Evolutionary conservation across 2,797 vertebrate genomes (phyloP).

Genomic region (Peromyscus nudipes): DNA sequence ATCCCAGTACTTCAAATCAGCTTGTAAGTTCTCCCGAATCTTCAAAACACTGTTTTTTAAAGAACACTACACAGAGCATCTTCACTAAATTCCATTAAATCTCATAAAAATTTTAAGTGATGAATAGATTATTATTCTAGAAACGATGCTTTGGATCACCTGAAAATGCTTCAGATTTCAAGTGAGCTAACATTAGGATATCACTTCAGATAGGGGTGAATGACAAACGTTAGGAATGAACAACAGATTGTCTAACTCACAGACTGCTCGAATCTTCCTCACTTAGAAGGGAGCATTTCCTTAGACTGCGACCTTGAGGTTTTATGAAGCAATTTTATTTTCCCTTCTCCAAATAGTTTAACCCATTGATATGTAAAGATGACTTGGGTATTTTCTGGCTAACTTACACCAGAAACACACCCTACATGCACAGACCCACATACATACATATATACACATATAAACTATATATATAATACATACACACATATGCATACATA

Average conservation of each 20-base stretch:
- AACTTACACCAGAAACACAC: neutral
- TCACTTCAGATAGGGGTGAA: neutral
- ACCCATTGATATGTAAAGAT: conserved; percentile 17
- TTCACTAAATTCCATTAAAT: conserved; percentile 24
- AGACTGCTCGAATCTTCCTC: neutral
- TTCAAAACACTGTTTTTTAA: conserved; percentile 53
- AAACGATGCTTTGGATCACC: conserved; percentile 41
- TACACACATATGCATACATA: neutral
- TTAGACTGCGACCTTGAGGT: neutral
- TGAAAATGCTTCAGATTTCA: conserved; percentile 41
- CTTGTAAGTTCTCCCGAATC: conserved; percentile 43
- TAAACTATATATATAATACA: neutral
- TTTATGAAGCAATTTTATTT: conserved; percentile 30
- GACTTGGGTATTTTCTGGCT: neutral
- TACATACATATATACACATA: neutral
- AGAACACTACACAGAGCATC: neutral
- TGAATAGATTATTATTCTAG: neutral
- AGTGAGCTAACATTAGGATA: conserved; percentile 6
- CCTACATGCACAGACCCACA: neutral
- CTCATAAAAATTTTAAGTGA: conserved; percentile 47
- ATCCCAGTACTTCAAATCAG: conserved; percentile 44
- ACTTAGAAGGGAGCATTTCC: neutral
- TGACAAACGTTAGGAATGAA: neutral
- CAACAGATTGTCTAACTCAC: conserved; percentile 36
- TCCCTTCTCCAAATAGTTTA: neutral